phyloP scores from a whole-genome alignment of 35 echinoderm and acorn worm species.

The Apostichopus californicus region DNA sequence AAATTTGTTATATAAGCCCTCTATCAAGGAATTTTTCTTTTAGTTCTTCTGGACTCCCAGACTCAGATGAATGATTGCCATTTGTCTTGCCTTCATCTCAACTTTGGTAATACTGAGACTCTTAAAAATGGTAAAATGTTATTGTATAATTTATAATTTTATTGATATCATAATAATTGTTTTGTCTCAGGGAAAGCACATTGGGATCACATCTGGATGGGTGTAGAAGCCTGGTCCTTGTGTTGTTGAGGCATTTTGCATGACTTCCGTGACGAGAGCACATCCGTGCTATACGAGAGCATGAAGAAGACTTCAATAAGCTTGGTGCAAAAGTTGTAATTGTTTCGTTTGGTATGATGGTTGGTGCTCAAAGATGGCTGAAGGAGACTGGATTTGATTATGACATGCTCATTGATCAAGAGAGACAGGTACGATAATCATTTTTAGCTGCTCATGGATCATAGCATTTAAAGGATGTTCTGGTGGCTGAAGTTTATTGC shows the following conservation, averaged over 20 bases:
- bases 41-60: too few relatives aligned
- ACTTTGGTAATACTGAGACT: too few relatives aligned
- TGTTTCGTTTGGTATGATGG: slow-evolving; percentile 41
- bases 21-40: too few relatives aligned
- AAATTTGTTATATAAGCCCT: too few relatives aligned
- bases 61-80: too few relatives aligned
- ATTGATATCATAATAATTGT: too few relatives aligned
- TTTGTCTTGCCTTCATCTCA: too few relatives aligned
- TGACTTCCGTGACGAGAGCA: slow-evolving; percentile 52
- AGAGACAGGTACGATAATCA: background rate
- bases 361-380: slow-evolving; percentile 33
- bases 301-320: background rate
- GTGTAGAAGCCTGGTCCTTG: slow-evolving; percentile 22
- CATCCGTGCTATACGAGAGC: slow-evolving; percentile 35
- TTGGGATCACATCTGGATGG: slow-evolving; percentile 26
- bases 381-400: slow-evolving; percentile 39
- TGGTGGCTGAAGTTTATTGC: too few relatives aligned
- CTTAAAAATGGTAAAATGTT: too few relatives aligned
- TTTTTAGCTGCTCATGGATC: too few relatives aligned
- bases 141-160: too few relatives aligned
- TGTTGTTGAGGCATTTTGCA: slow-evolving; percentile 37
- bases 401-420: slow-evolving; percentile 31
- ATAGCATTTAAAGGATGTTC: too few relatives aligned
- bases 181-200: background rate
- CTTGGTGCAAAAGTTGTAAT: slow-evolving; percentile 28